These are phyloP conservation scores for Phoxinus dragarum DNA, from an alignment of 2,797 vertebrate species.

Conservation along the genomic window DNA sequence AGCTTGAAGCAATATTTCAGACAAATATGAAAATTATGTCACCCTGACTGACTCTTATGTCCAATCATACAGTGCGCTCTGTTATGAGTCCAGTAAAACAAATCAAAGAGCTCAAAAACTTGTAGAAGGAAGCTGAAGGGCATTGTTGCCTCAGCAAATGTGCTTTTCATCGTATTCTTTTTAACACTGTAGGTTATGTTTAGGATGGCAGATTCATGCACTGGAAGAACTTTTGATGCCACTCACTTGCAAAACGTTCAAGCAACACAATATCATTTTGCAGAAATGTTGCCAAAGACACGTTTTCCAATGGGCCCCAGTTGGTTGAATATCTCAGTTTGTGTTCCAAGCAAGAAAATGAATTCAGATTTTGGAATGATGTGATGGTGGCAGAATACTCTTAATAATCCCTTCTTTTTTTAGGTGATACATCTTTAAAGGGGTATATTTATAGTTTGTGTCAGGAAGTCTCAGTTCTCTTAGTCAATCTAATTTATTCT, in stretches of 20 bases:
- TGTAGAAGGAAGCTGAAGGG: background rate
- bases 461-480: background rate
- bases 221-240: background rate
- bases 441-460: background rate
- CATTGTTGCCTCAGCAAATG: background rate
- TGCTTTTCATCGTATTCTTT: background rate
- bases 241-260: background rate
- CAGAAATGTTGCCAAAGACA: background rate
- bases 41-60: background rate
- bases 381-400: no score
- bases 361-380: background rate
- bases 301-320: background rate
- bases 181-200: background rate
- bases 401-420: no score
- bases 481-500: constrained; percentile 37
- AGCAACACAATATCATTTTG: background rate
- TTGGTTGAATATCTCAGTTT: background rate
- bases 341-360: background rate
- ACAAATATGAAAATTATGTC: background rate
- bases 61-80: background rate
- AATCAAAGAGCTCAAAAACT: background rate
- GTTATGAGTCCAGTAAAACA: background rate
- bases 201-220: background rate
- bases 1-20: background rate
- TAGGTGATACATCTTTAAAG: background rate